Base-by-base conservation (phyloP, 2,888 invertebrate genomes). In the Troides oblongomaculatus region DNA sequence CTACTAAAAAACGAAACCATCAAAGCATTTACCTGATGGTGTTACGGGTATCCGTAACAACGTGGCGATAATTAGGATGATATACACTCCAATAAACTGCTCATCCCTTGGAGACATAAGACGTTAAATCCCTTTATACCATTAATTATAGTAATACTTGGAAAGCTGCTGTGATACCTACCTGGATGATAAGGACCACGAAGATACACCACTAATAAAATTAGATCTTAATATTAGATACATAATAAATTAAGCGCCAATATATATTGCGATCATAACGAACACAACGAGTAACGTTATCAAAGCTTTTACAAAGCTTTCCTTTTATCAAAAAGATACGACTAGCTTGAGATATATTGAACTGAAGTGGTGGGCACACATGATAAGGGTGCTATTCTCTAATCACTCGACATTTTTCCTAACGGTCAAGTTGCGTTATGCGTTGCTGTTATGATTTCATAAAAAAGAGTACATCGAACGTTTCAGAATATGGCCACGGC, bases 331-430 rank as follows among this genome's bases (percentile, higher is more conserved):
- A 77, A 89, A 84, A 80, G 81, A 81, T 84, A 84, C 82, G 82
- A 84, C 83, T 87, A 84, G 90, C 88, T 91, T 90, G 91, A 92
- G 91, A 90, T 91, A 91, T 87, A 86, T 83, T 82, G 81, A 73
- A 76, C 74, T 88, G 79, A 83, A 89, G 90, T 91, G 90, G 80
- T 88, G 71, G 73, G 80, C 81, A 85, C 76, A 87, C 78, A 84
- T 74, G 78, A 78, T 77, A 77, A 76, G 72, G 69, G 25, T 70
- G 70, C 57, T 81, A 81, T 81, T 81, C 80, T 66, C 70, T 60
- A 67, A 72, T 62, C 62, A 59, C 25, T 57, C 64, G 69, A 67
- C n/a, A 60, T 23, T 36, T 62, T 69, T 61, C 62, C 71, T 60
- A 64, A 66, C 66, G 58, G 62, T 58, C 53, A 8, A 21, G 21